Conservation (phyloP, 2,888 invertebrate genomes). For the Pseudolycoriella hygida region DNA sequence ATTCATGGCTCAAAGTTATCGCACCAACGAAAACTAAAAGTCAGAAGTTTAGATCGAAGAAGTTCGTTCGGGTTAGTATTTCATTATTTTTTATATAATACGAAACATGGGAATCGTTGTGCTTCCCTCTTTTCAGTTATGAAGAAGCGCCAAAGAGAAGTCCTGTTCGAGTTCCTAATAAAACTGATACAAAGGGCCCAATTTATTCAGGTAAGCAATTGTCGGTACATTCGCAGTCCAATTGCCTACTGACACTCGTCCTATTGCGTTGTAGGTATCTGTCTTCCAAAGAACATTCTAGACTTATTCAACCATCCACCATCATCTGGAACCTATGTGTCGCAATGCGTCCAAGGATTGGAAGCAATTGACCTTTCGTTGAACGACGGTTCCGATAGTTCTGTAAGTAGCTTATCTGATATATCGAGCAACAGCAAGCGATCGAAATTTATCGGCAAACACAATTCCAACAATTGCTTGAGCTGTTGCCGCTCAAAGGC, state of each 20-base stretch:
- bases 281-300: conserved; percentile 27
- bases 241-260: background rate
- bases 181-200: conserved; percentile 24
- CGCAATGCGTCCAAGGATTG: conserved; percentile 25
- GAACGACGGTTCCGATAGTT: conserved; percentile 26
- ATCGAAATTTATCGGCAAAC: conserved; percentile 23
- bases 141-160: conserved; percentile 18
- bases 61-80: conserved; percentile 11
- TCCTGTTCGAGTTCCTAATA: background rate
- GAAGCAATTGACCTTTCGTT: conserved; percentile 21
- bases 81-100: too few species aligned
- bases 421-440: conserved; percentile 27
- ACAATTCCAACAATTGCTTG: conserved; percentile 24
- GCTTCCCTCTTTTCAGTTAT: conserved; percentile 14
- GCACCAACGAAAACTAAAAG: conserved; percentile 23
- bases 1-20: conserved; percentile 18
- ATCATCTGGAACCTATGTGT: conserved; percentile 25
- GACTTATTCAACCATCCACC: conserved; percentile 25
- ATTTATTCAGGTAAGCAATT: conserved; percentile 26
- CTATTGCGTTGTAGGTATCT: conserved; percentile 20
- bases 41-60: conserved; percentile 25
- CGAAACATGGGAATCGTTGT: conserved; percentile 8
- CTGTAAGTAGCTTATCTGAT: conserved; percentile 29
- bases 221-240: background rate
- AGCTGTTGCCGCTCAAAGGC: conserved; percentile 21